phyloP scores from a whole-genome alignment of 2,888 invertebrate species.

The Drosophila suboccidentalis region DNA sequence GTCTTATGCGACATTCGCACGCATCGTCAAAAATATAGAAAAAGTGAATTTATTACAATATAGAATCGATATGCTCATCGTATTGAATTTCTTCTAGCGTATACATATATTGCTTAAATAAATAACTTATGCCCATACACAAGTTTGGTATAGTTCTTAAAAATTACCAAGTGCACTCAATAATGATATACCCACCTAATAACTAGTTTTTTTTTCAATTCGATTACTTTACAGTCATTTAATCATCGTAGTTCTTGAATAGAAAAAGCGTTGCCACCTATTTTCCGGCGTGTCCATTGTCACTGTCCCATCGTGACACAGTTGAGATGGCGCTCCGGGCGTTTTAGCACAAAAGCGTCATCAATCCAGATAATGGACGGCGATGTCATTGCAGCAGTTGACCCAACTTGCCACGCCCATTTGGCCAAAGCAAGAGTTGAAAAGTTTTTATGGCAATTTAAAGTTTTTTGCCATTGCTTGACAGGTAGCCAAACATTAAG shows the following conservation, averaged over 20 bases:
- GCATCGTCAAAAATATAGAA: no score
- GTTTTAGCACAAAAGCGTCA: slow-evolving; percentile 39
- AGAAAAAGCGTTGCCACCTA: slow-evolving; percentile 21
- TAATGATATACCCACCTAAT: background rate
- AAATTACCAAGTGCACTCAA: background rate
- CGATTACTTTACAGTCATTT: background rate
- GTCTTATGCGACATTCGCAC: no score
- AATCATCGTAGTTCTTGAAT: slow-evolving; percentile 3
- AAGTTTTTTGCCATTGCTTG: slow-evolving; percentile 38
- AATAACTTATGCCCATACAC: no score
- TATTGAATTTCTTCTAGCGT: no score
- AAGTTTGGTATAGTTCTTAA: no score
- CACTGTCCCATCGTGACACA: slow-evolving; percentile 53
- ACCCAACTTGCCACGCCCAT: slow-evolving; percentile 44
- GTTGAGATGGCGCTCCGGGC: slow-evolving; percentile 36
- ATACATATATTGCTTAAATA: no score
- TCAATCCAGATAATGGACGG: slow-evolving; percentile 64
- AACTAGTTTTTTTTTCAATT: background rate
- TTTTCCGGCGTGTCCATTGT: slow-evolving; percentile 13
- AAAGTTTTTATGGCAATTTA: slow-evolving; percentile 61
- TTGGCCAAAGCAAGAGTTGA: slow-evolving; percentile 35
- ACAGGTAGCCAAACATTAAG: slow-evolving; percentile 57
- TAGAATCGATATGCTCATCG: no score
- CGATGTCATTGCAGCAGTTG: slow-evolving; percentile 43
- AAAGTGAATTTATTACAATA: no score